A percentile compares a stretch with the other conserved stretches of the same genome.
phyloP scores from a whole-genome alignment of 2,113 vertebrate species.

The Cottus gobio region DNA sequence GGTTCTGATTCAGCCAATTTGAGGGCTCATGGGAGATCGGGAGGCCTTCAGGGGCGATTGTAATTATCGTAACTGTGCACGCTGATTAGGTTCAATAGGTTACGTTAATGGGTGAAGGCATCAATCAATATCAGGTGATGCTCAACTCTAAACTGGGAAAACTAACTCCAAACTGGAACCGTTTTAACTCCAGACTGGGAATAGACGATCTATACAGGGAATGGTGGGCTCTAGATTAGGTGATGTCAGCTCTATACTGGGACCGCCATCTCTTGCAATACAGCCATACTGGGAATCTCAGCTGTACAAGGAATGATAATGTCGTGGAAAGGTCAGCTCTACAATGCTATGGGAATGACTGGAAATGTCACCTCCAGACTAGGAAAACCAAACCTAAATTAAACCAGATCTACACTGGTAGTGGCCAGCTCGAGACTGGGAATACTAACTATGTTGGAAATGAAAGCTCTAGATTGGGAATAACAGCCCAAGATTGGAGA shows the following conservation, averaged over 20 bases:
- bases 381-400: background rate
- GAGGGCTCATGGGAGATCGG: background rate
- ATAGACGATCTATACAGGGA: background rate
- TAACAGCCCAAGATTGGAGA: background rate
- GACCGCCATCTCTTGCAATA: background rate
- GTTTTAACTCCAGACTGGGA: background rate
- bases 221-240: background rate
- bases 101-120: background rate
- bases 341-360: conserved; percentile 12
- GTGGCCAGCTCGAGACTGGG: background rate
- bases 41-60: background rate
- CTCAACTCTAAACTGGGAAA: background rate
- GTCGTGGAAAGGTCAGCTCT: background rate
- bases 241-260: background rate
- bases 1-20: background rate
- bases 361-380: background rate
- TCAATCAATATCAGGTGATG: background rate
- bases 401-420: background rate
- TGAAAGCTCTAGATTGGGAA: background rate
- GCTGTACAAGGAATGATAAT: background rate
- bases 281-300: background rate
- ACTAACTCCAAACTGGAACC: background rate
- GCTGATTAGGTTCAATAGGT: conserved; percentile 15
- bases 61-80: background rate
- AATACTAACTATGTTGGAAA: too few relatives aligned